These are phyloP conservation scores for Abrostola triplasia DNA, from an alignment of 2,888 invertebrate genomes.

Conservation along the genomic window DNA sequence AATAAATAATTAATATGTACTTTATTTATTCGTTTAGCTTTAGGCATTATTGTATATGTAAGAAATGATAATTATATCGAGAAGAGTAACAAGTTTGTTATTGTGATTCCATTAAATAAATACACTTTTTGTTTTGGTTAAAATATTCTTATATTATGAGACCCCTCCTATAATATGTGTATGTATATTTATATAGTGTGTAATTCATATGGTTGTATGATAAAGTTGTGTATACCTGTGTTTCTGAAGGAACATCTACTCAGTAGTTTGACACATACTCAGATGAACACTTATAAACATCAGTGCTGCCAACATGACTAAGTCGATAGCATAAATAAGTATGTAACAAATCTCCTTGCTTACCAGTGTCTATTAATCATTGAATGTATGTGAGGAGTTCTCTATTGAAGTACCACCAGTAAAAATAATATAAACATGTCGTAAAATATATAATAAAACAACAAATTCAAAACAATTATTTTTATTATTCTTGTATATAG, in stretches of 20 bases:
- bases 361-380: neutral
- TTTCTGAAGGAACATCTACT: no score
- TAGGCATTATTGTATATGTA: conserved; percentile 75
- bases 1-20: conserved; percentile 65
- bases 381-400: neutral
- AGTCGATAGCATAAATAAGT: no score
- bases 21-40: conserved; percentile 75
- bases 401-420: neutral
- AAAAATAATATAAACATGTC: conserved; percentile 6
- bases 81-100: conserved; percentile 62
- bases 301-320: no score
- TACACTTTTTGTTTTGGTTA: conserved; percentile 66
- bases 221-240: no score
- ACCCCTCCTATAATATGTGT: conserved; percentile 23
- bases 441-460: conserved; percentile 62
- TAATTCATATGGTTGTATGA: neutral
- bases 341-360: no score
- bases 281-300: no score
- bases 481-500: conserved; percentile 84
- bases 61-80: conserved; percentile 64
- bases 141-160: conserved; percentile 38
- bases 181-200: conserved; percentile 12
- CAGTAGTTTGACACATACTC: no score
- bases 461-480: conserved; percentile 83
- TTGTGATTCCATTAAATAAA: conserved; percentile 79